phyloP scores from a whole-genome alignment of 1,140 invertebrate genomes.

The Diprion similis region DNA sequence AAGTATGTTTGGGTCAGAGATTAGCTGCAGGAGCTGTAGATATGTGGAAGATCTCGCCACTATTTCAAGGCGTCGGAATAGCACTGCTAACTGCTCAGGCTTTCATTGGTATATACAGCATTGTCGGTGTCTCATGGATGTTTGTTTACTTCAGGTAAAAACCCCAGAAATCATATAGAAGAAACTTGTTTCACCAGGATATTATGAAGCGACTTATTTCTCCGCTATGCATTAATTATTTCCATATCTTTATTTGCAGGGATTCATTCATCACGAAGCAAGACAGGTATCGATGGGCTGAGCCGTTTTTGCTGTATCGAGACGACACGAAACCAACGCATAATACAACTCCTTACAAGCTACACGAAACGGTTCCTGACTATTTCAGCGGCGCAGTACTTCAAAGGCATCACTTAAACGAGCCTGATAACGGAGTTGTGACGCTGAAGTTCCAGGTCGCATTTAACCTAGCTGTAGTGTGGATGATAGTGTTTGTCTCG shows the following conservation, averaged over 20 bases:
- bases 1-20: conserved; percentile 85
- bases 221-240: not conserved
- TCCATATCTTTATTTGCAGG: conserved; percentile 54
- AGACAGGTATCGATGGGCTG: conserved; percentile 84
- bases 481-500: conserved; percentile 90
- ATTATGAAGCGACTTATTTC: not conserved
- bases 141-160: conserved; percentile 77
- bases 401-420: conserved; percentile 70
- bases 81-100: conserved; percentile 81
- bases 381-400: conserved; percentile 85
- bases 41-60: conserved; percentile 92
- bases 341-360: conserved; percentile 63
- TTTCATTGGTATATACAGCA: conserved; percentile 85
- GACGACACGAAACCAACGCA: conserved; percentile 60
- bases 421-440: conserved; percentile 67
- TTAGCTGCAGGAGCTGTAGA: conserved; percentile 84
- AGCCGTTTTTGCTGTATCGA: conserved; percentile 71
- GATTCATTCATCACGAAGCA: conserved; percentile 87
- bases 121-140: conserved; percentile 88
- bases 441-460: conserved; percentile 86
- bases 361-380: conserved; percentile 80
- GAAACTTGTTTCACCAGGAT: too few species aligned
- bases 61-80: conserved; percentile 89
- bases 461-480: conserved; percentile 88
- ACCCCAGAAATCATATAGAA: too few species aligned